Evolutionary conservation across 2,113 vertebrate genomes (phyloP).

Genomic region (Urocitellus parryii): DNA sequence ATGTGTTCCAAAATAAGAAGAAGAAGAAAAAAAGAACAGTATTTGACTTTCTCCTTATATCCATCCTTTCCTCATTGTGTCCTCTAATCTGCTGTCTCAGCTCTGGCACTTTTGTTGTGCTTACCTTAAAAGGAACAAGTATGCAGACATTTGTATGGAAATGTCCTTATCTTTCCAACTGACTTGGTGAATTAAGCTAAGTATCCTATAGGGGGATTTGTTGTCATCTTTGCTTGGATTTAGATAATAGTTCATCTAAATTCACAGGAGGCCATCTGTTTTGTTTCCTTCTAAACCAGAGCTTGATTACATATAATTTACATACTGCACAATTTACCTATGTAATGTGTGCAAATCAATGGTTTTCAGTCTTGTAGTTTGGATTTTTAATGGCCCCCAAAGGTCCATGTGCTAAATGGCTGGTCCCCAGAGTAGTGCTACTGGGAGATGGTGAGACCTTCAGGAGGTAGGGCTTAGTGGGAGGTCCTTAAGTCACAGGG

Average conservation of each 20-base stretch:
- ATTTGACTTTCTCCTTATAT: too few species aligned
- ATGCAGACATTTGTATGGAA: background rate
- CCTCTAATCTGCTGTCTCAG: background rate
- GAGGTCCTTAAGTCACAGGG: background rate
- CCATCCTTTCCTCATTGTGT: rapidly evolving
- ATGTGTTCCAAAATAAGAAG: background rate
- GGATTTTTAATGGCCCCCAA: background rate
- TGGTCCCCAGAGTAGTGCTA: background rate
- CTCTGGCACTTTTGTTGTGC: too few species aligned
- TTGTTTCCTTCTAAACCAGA: background rate
- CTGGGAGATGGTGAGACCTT: background rate
- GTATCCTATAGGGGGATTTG: too few species aligned
- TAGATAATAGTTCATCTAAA: background rate
- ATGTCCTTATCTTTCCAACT: background rate
- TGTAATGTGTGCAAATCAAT: background rate
- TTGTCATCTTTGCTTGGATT: background rate
- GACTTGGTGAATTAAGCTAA: background rate
- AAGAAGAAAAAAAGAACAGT: background rate
- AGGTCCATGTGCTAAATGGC: background rate
- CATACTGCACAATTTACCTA: background rate
- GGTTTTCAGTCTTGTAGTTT: background rate
- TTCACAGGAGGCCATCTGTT: background rate
- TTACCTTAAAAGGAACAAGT: background rate
- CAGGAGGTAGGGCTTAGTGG: background rate
- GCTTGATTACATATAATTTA: background rate